phyloP scores from a whole-genome alignment of 2,888 invertebrate genomes.

The Aphidius colemani region DNA sequence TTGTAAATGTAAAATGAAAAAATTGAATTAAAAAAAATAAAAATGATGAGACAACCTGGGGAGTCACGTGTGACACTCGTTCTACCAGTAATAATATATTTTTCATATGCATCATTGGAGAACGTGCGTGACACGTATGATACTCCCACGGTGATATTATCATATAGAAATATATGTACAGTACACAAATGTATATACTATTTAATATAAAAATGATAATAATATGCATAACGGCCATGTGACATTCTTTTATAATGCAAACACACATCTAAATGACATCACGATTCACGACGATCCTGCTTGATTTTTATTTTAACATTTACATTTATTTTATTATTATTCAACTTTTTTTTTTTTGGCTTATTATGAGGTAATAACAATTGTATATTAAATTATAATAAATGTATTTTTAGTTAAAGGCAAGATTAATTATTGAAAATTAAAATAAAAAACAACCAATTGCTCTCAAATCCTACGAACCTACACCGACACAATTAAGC shows the following conservation, averaged over 20 bases:
- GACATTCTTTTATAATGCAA: constrained; percentile 32
- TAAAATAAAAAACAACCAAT: too few relatives aligned
- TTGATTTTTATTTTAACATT: constrained; percentile 27
- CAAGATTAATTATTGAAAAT: too few relatives aligned
- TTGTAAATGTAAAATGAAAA: constrained; percentile 23
- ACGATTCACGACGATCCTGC: background rate
- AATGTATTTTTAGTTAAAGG: too few relatives aligned
- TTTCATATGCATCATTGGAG: constrained; percentile 15
- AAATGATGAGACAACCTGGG: constrained; percentile 1
- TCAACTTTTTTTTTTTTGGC: too few relatives aligned
- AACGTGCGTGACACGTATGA: constrained; percentile 21
- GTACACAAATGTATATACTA: constrained; percentile 3
- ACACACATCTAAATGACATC: constrained; percentile 31
- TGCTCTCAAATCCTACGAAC: too few relatives aligned
- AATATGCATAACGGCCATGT: constrained; percentile 16
- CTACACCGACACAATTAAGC: too few relatives aligned
- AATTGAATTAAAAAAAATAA: constrained; percentile 2
- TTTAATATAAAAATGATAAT: constrained; percentile 19
- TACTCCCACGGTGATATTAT: background rate
- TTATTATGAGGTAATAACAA: too few relatives aligned
- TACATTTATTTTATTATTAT: too few relatives aligned
- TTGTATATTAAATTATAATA: too few relatives aligned
- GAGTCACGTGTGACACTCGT: constrained; percentile 4
- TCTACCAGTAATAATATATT: constrained; percentile 1
- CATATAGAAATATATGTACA: constrained; percentile 9